Base-by-base conservation (phyloP, 2,888 invertebrate species). In the Cetonia aurata region DNA sequence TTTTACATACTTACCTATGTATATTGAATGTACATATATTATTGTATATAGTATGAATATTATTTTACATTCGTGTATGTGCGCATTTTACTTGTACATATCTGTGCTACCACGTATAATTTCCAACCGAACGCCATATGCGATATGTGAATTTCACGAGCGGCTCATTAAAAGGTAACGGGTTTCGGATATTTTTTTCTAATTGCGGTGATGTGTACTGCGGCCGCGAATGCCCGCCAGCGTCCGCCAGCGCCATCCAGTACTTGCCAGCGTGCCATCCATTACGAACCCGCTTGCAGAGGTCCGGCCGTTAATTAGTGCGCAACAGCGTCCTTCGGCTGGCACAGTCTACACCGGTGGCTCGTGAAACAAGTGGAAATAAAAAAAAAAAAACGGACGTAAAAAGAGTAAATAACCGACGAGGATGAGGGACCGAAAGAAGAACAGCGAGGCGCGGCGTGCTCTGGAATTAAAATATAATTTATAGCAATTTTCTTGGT, bases 91-190 rank as follows among this genome's bases (percentile, higher is more conserved):
- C 48, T 10, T 53, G 31, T 17, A 42, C 31, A 0, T 48, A 60
- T 60, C 25, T 33, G 25, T 1, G 31, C 19, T 62, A 50, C 37
- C 8, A 37, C 41, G 37, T 65, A 65, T 65, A 65, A 50, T 37
- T 50, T 50, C 12, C 33, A 33, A 17, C 37, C 33, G 62, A 37
- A 48, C 37, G 50, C 62, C 62, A 65, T 65, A 50, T 65, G 62
- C 50, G 37, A 65, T 65, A 65, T 33, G 37, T 65, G 50, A 65
- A 65, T 37, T 65, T 65, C 50, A 65, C 50, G 50, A 57, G 42
- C 57, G 15, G 50, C 48, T 65, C 62, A 65, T 65, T 65, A 65
- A 65, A 65, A 65, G 50, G 50, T 65, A 65, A 65, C 62, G 62
- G 62, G 62, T 65, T 65, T 65, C 37, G 41, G 37, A 50, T 42